phyloP scores from a whole-genome alignment of 30 jellyfish, hydroid and myxozoan species.

The Aurelia sp. region DNA sequence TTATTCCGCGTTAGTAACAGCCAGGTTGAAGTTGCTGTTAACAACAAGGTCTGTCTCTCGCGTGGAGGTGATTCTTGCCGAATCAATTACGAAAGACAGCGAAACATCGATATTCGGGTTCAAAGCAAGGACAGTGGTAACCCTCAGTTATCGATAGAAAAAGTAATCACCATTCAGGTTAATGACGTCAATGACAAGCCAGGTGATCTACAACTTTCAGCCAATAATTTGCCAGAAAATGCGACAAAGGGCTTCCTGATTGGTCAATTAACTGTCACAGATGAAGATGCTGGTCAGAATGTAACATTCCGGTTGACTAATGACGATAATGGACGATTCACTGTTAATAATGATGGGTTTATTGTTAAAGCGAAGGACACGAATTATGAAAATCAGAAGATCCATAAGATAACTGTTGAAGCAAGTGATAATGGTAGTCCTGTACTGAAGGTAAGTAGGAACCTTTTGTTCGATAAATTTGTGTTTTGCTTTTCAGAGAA shows the following conservation, averaged over 20 bases:
- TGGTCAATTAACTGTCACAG: conserved; percentile 77
- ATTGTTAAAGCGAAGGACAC: conserved; percentile 68
- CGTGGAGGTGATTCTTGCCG: conserved; percentile 77
- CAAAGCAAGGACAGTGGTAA: conserved; percentile 76
- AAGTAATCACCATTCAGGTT: conserved; percentile 35
- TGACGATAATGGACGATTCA: conserved; percentile 77
- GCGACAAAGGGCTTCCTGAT: conserved; percentile 72
- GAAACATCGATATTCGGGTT: conserved; percentile 24
- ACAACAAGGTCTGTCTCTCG: conserved; percentile 55
- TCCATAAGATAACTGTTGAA: conserved; percentile 61
- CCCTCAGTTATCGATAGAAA: conserved; percentile 57
- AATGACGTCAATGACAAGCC: conserved; percentile 83
- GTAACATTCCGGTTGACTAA: conserved; percentile 53
- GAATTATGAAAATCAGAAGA: conserved; percentile 72
- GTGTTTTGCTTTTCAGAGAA: too few species aligned
- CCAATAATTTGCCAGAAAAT: conserved; percentile 68
- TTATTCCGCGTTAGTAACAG: conserved; percentile 55
- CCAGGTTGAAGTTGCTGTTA: conserved; percentile 76
- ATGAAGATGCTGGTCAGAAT: conserved; percentile 82
- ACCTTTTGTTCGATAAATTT: too few species aligned
- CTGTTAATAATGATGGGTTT: conserved; percentile 17
- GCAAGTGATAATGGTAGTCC: conserved; percentile 91
- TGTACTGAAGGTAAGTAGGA: conserved; percentile 46
- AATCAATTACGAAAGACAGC: conserved; percentile 74
- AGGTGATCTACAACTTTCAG: conserved; percentile 70